These are phyloP conservation scores for Caenorhabditis afra DNA, from an alignment of 2,888 invertebrate species.

Conservation along the genomic window DNA sequence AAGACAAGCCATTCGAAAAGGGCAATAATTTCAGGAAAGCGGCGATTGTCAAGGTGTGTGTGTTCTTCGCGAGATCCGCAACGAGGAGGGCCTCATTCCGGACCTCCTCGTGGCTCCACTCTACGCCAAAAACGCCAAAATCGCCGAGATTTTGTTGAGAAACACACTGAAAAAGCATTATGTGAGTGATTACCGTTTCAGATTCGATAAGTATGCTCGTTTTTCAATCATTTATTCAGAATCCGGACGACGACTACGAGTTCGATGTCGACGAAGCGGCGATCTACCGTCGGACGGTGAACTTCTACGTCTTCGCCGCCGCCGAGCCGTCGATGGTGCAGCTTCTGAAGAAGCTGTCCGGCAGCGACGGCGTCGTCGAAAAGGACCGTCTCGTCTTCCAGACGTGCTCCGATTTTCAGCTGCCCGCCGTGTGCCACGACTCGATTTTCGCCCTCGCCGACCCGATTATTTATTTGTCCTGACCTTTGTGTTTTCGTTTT, in stretches of 20 bases:
- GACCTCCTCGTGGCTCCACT: conserved; percentile 40
- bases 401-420: conserved; percentile 43
- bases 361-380: conserved; percentile 23
- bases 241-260: conserved; percentile 56
- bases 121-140: conserved; percentile 12
- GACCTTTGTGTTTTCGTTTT: background rate
- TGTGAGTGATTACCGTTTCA: too few relatives aligned
- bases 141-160: conserved; percentile 36
- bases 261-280: conserved; percentile 52
- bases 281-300: conserved; percentile 52
- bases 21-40: background rate
- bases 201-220: too few relatives aligned
- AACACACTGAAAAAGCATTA: conserved; percentile 32
- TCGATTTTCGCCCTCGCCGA: conserved; percentile 32
- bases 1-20: too few relatives aligned
- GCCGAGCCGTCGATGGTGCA: conserved; percentile 18
- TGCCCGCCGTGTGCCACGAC: conserved; percentile 33
- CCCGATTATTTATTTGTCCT: conserved; percentile 35
- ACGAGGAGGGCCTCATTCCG: conserved; percentile 43
- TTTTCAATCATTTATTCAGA: conserved; percentile 42
- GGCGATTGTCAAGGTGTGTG: conserved; percentile 31
- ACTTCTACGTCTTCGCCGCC: conserved; percentile 40
- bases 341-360: conserved; percentile 27
- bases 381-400: conserved; percentile 36
- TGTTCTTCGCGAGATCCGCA: conserved; percentile 40